Percentiles rank a stretch among this genome's conserved stretches.
phyloP scores from a whole-genome alignment of 2,797 vertebrate genomes.

The Kryptolebias ocellatus region DNA sequence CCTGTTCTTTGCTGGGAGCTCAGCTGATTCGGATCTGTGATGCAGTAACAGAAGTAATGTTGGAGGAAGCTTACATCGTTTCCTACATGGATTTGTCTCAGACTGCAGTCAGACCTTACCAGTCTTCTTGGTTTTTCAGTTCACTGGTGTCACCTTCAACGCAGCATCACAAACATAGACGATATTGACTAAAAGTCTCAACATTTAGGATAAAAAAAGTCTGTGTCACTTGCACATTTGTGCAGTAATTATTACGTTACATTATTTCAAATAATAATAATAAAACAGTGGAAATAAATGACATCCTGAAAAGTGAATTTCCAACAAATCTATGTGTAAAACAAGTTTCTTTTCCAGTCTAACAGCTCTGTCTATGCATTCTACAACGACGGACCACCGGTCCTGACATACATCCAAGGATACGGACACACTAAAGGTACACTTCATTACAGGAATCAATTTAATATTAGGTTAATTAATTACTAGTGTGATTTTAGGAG shows the following conservation, averaged over 20 bases:
- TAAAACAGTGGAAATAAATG: background rate
- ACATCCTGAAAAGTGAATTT: background rate
- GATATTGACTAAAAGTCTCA: background rate
- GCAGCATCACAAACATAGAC: background rate
- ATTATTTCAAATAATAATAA: too few species aligned
- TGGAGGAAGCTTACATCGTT: background rate
- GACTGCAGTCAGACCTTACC: too few species aligned
- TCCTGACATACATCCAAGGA: slow-evolving; percentile 67
- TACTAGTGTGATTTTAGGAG: background rate
- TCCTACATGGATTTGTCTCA: too few species aligned
- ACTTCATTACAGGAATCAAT: background rate
- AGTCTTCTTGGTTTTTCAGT: background rate
- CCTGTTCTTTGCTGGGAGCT: background rate
- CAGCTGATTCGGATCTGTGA: background rate
- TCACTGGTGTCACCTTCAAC: background rate
- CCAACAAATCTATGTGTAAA: background rate
- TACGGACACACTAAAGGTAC: slow-evolving; percentile 93
- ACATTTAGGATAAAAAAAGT: background rate
- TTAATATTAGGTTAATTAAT: background rate
- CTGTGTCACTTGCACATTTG: background rate
- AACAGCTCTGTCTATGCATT: slow-evolving; percentile 84
- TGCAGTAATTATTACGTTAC: background rate
- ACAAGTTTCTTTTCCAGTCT: slow-evolving; percentile 71
- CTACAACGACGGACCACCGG: slow-evolving; percentile 89
- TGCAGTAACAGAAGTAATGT: background rate